phyloP scores from a whole-genome alignment of 2,113 vertebrate species.

The Cinclus mexicanus region DNA sequence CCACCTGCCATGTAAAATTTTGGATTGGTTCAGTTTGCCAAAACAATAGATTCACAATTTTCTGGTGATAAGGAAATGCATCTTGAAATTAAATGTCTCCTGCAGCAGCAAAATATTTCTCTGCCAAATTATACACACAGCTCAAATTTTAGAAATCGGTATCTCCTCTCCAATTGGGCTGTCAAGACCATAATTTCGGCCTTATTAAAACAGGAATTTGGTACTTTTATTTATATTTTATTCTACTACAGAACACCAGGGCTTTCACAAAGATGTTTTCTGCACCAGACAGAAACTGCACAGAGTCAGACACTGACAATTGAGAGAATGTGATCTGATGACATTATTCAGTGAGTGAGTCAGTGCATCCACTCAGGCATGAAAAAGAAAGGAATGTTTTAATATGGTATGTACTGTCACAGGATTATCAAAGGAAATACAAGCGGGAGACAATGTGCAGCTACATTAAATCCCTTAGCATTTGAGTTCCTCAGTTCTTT shows the following conservation, averaged over 20 bases:
- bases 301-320: neutral
- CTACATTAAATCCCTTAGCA: neutral
- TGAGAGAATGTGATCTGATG: constrained; percentile 5
- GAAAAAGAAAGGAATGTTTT: constrained; percentile 6
- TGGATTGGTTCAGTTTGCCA: neutral
- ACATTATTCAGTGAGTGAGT: constrained; percentile 8
- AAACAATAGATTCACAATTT: neutral
- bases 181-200: neutral
- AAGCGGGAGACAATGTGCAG: constrained; percentile 9
- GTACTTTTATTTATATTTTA: neutral
- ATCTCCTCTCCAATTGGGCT: neutral
- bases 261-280: neutral
- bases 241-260: neutral
- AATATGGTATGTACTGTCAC: neutral
- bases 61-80: neutral
- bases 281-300: neutral
- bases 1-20: neutral
- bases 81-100: neutral
- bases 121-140: neutral
- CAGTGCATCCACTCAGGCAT: neutral
- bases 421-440: constrained; percentile 39
- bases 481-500: neutral
- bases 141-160: neutral
- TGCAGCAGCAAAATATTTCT: neutral
- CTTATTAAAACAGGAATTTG: neutral